Evolutionary conservation across 2,797 vertebrate genomes (phyloP), one percentile per base, ranked within the genome.

Genomic region (Myiotriccus ornatus): DNA sequence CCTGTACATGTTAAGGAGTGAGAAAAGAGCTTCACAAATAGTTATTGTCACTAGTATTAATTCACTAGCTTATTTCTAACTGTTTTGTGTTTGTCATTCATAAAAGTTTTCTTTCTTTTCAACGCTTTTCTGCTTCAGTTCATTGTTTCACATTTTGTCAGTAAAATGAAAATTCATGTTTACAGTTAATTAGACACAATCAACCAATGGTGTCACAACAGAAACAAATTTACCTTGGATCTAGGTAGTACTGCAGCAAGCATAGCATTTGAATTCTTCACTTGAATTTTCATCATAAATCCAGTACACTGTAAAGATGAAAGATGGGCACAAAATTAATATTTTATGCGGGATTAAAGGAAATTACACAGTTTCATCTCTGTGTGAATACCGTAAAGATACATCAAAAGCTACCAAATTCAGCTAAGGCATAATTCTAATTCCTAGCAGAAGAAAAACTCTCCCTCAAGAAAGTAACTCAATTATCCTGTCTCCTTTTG

Each of bases 301-400:
- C 41, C 70, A 76, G 35, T 24, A 39, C 9, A 21, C n/a, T 64
- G 30, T 46, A 83, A 96, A 91, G 89, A 94, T 87, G 82, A 91
- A 87, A 90, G 41, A 86, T 85, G 52, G n/a, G 30, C 27, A 85
- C 47, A 78, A 80, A 92, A 87, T 87, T 89, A 90, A 64, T 92
- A 85, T 92, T 89, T 94, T 89, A 93, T 86, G 44, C 17, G 10
- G 69, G 62, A 93, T 94, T 96, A 95, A 95, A 90, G 53, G 75
- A 94, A 95, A 89, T 95, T 87, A 93, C 84, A 92, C 47, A 57
- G 73, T 80, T 91, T 74, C 53, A 47, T 78, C 43, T 89, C 84
- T 71, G 44, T 76, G 73, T 2, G 7, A 92, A 62, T 68, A 30
- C 25, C 49, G 52, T 75, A 91, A 92, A 86, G 43, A 90, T 90